Base-by-base conservation (phyloP, 2,888 invertebrate genomes). In the Panorpa germanica region DNA sequence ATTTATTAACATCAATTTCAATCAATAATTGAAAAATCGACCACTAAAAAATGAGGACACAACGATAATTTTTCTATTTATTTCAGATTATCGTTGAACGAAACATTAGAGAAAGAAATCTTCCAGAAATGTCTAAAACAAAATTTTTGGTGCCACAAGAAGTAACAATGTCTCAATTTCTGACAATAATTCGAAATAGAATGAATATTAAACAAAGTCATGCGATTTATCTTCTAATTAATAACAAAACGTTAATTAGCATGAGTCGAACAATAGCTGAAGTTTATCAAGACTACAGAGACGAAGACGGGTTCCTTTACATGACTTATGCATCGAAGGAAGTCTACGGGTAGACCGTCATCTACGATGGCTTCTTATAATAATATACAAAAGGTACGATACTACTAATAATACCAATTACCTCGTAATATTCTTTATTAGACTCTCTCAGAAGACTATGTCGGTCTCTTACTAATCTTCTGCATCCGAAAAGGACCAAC, bases 61-160 rank as follows among this genome's bases (percentile, higher is more conserved):
- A 17, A 19, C 12, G 12, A 20, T 25, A 10, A 26, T 19, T 28
- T 32, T 40, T 40, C 38, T 29, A 37, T 39, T 49, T 47, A 28
- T 48, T 59, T 18, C 61, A 85, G 73, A 66, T 86, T 36, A 78
- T 86, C 44, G 77, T 86, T 22, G 81, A 85, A 52, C 61, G 76
- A 45, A 85, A 74, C 47, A 61, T 67, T 43, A 81, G 75, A 46
- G 88, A 88, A 53, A 68, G 63, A 40, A 65, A 62, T 39, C 57
- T 88, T 35, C 83, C 85, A 7, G 51, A 67, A 9, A 48, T 86
- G 49, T 81, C 82, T 48, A 86, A 85, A 57, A 70, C 73, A 1
- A 86, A 86, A 52, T 86, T 81, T 55, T 55, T 88, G 43, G 83
- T 88, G 9, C 88, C 86, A 3, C 78, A 82, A 61, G 85, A 85